A percentile compares a stretch with the other conserved stretches of the same genome.
Conservation (phyloP, 2,888 invertebrate genomes). For the Dorcus parallelipipedus region DNA sequence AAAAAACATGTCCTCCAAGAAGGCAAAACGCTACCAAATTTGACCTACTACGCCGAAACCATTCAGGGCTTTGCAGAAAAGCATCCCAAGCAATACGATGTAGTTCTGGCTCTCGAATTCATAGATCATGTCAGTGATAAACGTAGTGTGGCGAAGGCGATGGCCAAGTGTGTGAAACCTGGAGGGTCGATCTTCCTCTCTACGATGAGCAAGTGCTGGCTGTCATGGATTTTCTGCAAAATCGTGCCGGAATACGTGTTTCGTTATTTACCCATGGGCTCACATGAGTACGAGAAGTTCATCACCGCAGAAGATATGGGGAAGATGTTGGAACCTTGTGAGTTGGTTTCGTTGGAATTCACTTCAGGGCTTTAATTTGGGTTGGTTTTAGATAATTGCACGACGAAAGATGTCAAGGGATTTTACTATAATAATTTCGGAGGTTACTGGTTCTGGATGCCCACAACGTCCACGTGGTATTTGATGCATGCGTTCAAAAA, state of each 20-base stretch:
- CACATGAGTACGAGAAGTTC: constrained; percentile 86
- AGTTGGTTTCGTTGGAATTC: background rate
- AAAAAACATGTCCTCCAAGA: constrained; percentile 53
- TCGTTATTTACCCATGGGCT: constrained; percentile 67
- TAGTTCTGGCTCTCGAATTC: constrained; percentile 64
- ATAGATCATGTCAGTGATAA: constrained; percentile 62
- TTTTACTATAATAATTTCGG: too few species aligned
- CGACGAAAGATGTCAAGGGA: too few species aligned
- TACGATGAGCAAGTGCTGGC: constrained; percentile 49
- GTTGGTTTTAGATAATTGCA: too few species aligned
- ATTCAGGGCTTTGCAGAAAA: constrained; percentile 53
- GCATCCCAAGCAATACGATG: constrained; percentile 53
- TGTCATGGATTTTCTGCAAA: constrained; percentile 56
- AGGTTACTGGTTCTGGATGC: too few species aligned
- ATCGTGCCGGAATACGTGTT: constrained; percentile 71
- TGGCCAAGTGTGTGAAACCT: constrained; percentile 38
- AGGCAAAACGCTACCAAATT: constrained; percentile 12
- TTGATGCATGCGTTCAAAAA: too few species aligned
- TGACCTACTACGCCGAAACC: constrained; percentile 48
- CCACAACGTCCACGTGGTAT: too few species aligned
- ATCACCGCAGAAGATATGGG: constrained; percentile 58
- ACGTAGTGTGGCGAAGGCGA: constrained; percentile 51
- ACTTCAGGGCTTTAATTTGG: too few species aligned
- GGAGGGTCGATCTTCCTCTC: constrained; percentile 48
- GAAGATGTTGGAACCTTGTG: background rate